Evolutionary conservation across 2,888 invertebrate genomes (phyloP).

Genomic region (Pecten maximus): DNA sequence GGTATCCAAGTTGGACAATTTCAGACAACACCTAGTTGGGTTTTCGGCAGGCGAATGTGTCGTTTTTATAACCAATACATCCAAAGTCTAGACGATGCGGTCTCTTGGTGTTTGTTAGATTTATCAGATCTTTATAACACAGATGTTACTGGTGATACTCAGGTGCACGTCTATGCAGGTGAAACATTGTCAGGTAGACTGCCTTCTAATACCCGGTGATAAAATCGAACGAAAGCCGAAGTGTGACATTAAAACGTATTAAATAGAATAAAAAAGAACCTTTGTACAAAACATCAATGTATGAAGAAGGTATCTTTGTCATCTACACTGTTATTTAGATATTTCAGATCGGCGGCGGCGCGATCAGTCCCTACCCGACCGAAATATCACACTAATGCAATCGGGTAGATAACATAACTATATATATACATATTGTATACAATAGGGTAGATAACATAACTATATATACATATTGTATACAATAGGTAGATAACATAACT

Average conservation of each 20-base stretch:
- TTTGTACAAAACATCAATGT: neutral
- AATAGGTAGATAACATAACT: no score
- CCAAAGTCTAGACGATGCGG: neutral
- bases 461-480: no score
- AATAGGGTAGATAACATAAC: no score
- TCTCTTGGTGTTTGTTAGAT: neutral
- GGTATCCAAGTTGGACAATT: neutral
- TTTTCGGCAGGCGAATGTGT: neutral
- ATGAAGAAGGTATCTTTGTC: constrained; percentile 17
- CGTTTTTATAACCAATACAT: neutral
- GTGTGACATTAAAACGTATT: neutral
- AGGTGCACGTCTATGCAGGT: neutral
- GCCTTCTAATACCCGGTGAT: neutral
- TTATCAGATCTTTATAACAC: neutral
- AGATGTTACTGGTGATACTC: neutral
- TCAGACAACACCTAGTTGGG: neutral
- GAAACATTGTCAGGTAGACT: constrained; percentile 20
- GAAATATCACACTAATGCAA: neutral
- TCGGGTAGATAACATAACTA: neutral
- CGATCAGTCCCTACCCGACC: neutral
- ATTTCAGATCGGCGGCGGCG: neutral
- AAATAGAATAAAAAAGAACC: neutral
- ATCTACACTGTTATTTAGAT: neutral
- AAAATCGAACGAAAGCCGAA: neutral
- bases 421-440: no score